phyloP scores from a whole-genome alignment of 30 jellyfish, hydroid and myxozoan genomes.

The Hydractinia symbiolongicarpus region DNA sequence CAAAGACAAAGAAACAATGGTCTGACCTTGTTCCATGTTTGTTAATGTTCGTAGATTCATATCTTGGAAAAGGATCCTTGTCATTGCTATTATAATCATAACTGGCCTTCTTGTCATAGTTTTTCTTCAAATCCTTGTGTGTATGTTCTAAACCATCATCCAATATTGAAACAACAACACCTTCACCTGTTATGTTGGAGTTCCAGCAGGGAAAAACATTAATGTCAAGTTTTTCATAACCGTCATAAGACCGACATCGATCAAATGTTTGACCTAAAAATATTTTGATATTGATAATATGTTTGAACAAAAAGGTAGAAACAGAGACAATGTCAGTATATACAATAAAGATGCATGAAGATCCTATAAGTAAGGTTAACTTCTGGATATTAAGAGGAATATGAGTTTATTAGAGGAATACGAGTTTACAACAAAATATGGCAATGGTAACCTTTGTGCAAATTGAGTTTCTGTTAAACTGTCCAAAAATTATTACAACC shows the following conservation, averaged over 20 bases:
- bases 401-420: too few species aligned
- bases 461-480: too few species aligned
- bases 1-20: too few species aligned
- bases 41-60: slow-evolving; percentile 66
- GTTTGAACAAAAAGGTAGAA: not conserved
- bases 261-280: slow-evolving; percentile 26
- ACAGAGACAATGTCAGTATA: not conserved
- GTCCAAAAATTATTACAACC: too few species aligned
- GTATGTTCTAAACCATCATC: slow-evolving; percentile 94
- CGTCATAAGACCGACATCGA: slow-evolving; percentile 16
- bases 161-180: slow-evolving; percentile 90
- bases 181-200: slow-evolving; percentile 73
- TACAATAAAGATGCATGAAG: too few species aligned
- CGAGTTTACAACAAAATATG: too few species aligned
- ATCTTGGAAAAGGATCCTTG: slow-evolving; percentile 79
- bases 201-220: slow-evolving; percentile 86
- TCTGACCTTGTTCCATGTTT: slow-evolving; percentile 96
- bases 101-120: slow-evolving; percentile 80
- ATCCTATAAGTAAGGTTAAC: too few species aligned
- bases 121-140: slow-evolving; percentile 79
- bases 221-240: slow-evolving; percentile 62
- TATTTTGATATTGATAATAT: not conserved
- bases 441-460: too few species aligned
- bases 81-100: slow-evolving; percentile 83
- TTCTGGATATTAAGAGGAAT: too few species aligned